phyloP scores from a whole-genome alignment of 2,113 vertebrate species.

The Scatophagus argus region DNA sequence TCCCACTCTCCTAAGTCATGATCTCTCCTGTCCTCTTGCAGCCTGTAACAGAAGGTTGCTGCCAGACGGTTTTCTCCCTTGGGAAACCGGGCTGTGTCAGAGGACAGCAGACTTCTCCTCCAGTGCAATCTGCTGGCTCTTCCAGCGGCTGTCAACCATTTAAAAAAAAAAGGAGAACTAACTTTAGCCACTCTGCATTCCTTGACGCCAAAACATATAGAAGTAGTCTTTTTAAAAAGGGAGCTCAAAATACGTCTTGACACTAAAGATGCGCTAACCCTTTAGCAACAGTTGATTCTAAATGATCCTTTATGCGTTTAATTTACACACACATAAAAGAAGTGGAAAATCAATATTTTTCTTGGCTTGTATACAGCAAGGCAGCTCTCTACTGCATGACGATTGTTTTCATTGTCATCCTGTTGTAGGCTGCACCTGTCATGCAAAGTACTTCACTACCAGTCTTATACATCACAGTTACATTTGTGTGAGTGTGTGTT shows the following conservation, averaged over 20 bases:
- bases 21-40: neutral
- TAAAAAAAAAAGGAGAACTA: neutral
- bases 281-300: neutral
- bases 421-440: neutral
- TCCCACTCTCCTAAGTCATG: constrained; percentile 3
- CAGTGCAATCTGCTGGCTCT: neutral
- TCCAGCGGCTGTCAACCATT: constrained; percentile 1
- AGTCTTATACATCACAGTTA: neutral
- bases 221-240: constrained; percentile 12
- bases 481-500: neutral
- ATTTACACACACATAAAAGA: constrained; percentile 20
- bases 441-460: neutral
- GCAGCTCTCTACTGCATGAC: neutral
- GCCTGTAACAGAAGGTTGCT: constrained; percentile 28
- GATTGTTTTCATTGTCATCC: neutral
- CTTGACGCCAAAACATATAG: neutral
- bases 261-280: constrained; percentile 4
- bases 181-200: neutral
- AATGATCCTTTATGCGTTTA: neutral
- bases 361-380: neutral
- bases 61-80: constrained; percentile 28
- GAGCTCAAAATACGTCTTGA: constrained; percentile 14
- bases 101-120: constrained; percentile 28
- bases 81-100: constrained; percentile 5
- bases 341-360: constrained; percentile 13